Percentiles rank a stretch among this genome's conserved stretches.
Evolutionary conservation across 1,140 invertebrate genomes (phyloP).

Genomic region (Eulimnadia texana): DNA sequence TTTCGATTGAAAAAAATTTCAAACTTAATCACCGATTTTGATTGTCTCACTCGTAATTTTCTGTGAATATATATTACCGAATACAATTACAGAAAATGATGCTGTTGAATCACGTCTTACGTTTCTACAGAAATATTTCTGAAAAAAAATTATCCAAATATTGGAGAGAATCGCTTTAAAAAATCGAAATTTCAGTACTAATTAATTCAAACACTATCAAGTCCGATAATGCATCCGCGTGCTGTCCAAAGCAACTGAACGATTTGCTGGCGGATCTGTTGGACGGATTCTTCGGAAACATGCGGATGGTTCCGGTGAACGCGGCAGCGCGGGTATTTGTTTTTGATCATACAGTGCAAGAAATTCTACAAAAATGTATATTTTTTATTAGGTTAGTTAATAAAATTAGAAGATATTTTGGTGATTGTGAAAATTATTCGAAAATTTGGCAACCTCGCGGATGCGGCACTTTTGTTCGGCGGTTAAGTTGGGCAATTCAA

Average conservation of each 20-base stretch:
- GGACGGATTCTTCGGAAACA: not conserved
- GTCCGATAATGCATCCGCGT: not conserved
- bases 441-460: not conserved
- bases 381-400: no score
- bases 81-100: no score
- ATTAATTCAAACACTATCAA: not conserved
- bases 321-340: not conserved
- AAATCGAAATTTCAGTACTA: not conserved
- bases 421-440: no score
- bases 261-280: not conserved
- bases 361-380: not conserved
- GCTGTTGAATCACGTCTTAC: no score
- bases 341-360: not conserved
- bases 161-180: not conserved
- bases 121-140: no score
- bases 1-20: no score
- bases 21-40: no score
- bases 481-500: not conserved
- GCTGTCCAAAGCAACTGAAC: not conserved
- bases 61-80: no score
- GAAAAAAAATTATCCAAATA: not conserved
- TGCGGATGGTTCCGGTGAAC: not conserved
- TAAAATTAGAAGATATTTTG: no score
- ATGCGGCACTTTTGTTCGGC: slow-evolving; percentile 1
- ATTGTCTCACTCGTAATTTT: no score